Base-by-base conservation (phyloP, 2,797 vertebrate genomes). In the Alca torda region DNA sequence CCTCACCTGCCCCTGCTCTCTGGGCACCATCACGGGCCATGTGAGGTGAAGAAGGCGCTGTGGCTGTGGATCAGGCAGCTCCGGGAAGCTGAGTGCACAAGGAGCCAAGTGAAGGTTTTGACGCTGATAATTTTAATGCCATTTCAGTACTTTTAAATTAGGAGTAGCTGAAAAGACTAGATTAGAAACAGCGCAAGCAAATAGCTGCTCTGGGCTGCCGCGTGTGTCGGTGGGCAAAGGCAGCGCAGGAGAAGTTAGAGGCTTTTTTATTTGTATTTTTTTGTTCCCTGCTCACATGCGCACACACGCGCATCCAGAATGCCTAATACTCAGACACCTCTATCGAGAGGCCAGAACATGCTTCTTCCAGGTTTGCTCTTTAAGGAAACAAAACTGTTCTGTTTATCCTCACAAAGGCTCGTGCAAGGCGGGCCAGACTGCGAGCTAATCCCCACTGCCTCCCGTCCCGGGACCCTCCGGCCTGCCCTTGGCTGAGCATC, bases 21-120 rank as follows among this genome's bases (percentile, higher is more conserved):
- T 14, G 21, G 15, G 43, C 30, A 35, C 0, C 0, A 53, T 13
- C 1, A 0, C 18, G 26, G 54, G 41, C n/a, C 65, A 9, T 0
- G 0, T 11, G 37, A 39, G n/a, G 41, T 46, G 46, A 90, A 76
- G 28, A 73, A 74, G 45, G 30, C 0, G 1, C 35, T 15, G 10
- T 24, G 31, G 1, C 35, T 15, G 10, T 24, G 31, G 28, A 74
- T 57, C 74, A 30, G 39, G 35, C 21, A 78, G n/a, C 41, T 80
- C 43, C 25, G 48, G 35, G 21, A 63, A 43, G 25, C 26, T 4
- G 28, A 68, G 45, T 1, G 0, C 0, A 2, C 15, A 35, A 4
- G 25, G 3, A 33, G 28, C 45, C 53, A n/a, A 50, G 31, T 4
- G 26, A 28, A 84, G 18, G 20, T 31, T 26, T 56, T 39, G 67